Evolutionary conservation across 1,140 invertebrate species (phyloP).

Genomic region (Lamellibrachia luymesi): DNA sequence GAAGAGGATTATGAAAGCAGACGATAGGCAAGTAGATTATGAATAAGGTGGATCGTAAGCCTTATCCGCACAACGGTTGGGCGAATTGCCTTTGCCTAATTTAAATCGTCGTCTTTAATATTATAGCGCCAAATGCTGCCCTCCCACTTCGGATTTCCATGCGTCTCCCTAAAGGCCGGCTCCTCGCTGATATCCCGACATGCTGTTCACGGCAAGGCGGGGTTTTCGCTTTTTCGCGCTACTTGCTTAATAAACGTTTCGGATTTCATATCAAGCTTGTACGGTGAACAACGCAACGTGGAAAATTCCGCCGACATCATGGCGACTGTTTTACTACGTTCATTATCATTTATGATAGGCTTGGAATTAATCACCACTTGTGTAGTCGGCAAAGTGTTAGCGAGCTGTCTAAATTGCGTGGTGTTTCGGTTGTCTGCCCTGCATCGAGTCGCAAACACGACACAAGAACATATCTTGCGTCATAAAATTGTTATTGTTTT

Average conservation of each 20-base stretch:
- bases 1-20: no score
- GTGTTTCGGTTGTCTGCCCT: neutral
- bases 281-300: neutral
- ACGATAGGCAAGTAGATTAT: no score
- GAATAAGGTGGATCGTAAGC: no score
- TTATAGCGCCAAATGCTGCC: neutral
- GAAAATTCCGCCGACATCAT: neutral
- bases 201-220: neutral
- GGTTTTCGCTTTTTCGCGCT: neutral
- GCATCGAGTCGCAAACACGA: neutral
- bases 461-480: neutral
- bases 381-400: neutral
- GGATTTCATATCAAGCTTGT: neutral
- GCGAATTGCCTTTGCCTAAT: neutral
- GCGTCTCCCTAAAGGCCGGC: neutral
- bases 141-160: neutral
- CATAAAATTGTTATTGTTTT: neutral
- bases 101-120: neutral
- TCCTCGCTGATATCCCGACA: neutral
- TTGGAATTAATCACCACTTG: neutral
- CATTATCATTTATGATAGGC: slow-evolving; percentile 1
- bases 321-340: neutral
- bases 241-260: neutral
- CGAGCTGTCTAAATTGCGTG: neutral
- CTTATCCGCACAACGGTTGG: no score